A percentile compares a stretch with the other conserved stretches of the same genome.
Evolutionary conservation across 2,888 invertebrate species (phyloP).

Genomic region (Deilephila porcellus): DNA sequence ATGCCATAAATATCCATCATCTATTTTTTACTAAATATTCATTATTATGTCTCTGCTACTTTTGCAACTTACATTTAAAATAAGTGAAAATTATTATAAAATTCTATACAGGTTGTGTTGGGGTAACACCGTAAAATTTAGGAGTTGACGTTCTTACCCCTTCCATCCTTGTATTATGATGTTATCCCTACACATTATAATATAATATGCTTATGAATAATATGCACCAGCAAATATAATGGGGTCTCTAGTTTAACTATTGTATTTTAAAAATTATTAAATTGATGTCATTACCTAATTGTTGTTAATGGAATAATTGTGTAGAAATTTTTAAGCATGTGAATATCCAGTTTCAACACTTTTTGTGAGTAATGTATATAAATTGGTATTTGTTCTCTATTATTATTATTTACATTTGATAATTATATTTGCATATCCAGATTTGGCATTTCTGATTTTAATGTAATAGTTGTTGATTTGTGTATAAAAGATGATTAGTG

Average conservation of each 20-base stretch:
- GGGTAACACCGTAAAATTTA: too few species aligned
- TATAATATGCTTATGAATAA: not conserved
- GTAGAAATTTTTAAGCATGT: not conserved
- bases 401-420: not conserved
- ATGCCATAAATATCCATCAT: too few species aligned
- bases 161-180: too few species aligned
- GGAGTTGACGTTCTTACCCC: too few species aligned
- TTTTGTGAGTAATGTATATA: not conserved
- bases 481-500: not conserved
- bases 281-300: not conserved
- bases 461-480: not conserved
- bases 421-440: not conserved
- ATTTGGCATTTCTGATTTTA: not conserved
- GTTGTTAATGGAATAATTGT: not conserved
- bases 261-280: not conserved
- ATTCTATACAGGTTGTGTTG: too few species aligned
- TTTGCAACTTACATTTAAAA: not conserved
- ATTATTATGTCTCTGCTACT: too few species aligned
- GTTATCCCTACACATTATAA: not conserved
- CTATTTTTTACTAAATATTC: too few species aligned
- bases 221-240: too few species aligned
- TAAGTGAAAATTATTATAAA: not conserved
- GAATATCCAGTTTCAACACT: not conserved
- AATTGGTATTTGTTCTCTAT: not conserved
- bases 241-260: too few species aligned